Conservation (phyloP, 2,888 invertebrate species). For the Dicranocentrus wangi region DNA sequence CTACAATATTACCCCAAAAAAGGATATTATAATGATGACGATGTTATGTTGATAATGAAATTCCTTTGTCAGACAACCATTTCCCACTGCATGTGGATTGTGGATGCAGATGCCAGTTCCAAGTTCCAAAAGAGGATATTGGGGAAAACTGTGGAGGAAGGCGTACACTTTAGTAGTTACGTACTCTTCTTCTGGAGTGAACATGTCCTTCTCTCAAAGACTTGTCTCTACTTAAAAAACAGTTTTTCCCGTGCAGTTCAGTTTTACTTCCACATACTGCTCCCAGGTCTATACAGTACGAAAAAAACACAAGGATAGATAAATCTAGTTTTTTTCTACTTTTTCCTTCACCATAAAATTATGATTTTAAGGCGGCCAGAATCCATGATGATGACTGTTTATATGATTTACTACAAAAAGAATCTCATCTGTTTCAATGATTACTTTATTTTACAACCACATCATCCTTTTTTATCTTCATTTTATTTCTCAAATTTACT, state of each 20-base stretch:
- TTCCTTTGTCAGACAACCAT: not conserved
- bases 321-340: constrained; percentile 15
- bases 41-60: constrained; percentile 20
- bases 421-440: constrained; percentile 54
- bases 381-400: constrained; percentile 33
- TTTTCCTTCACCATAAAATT: constrained; percentile 35
- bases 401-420: constrained; percentile 38
- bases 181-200: not conserved
- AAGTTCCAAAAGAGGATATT: too few relatives aligned
- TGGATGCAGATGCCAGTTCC: too few relatives aligned
- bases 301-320: not conserved
- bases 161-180: not conserved
- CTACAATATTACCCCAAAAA: not conserved
- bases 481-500: constrained; percentile 51
- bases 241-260: too few relatives aligned
- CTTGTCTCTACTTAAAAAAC: not conserved
- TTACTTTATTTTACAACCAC: constrained; percentile 52
- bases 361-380: constrained; percentile 10
- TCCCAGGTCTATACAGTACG: not conserved
- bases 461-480: constrained; percentile 41
- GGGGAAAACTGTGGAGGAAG: not conserved
- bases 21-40: not conserved
- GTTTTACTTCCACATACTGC: not conserved
- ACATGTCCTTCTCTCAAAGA: not conserved
- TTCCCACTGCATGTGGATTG: too few relatives aligned